Conservation (phyloP, 2,797 vertebrate species). For the Mionectes olivaceus region DNA sequence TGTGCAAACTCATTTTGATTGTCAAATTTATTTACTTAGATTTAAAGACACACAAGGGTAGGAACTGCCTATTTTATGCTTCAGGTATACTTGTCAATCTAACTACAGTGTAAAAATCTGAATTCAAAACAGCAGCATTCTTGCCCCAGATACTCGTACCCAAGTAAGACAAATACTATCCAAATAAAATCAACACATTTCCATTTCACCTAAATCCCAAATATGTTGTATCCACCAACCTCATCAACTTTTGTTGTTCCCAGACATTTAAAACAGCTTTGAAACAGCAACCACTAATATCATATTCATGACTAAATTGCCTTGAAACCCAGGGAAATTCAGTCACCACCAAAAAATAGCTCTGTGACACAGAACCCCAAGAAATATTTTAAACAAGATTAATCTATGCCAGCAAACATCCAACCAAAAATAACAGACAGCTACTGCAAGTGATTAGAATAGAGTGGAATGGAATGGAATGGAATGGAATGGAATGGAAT, state of each 20-base stretch:
- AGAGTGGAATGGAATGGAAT: no score
- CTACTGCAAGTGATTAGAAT: background rate
- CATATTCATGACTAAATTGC: background rate
- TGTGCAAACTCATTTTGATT: background rate
- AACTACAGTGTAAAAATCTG: background rate
- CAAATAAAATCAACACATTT: background rate
- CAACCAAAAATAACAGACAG: background rate
- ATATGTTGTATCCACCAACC: background rate
- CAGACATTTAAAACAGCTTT: background rate
- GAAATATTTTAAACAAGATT: background rate
- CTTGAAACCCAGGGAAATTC: background rate
- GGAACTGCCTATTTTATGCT: background rate
- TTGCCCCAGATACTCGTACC: background rate
- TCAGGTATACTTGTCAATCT: background rate
- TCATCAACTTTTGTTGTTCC: background rate
- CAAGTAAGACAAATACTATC: background rate
- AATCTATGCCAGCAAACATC: background rate
- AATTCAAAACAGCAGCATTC: background rate
- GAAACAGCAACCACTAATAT: background rate
- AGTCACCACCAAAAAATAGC: background rate
- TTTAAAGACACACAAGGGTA: background rate
- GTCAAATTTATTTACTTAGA: background rate
- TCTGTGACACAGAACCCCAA: background rate
- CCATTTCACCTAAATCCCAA: background rate
- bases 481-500: no score